phyloP scores from a whole-genome alignment of 2,797 vertebrate genomes.

The Discoglossus pictus region DNA sequence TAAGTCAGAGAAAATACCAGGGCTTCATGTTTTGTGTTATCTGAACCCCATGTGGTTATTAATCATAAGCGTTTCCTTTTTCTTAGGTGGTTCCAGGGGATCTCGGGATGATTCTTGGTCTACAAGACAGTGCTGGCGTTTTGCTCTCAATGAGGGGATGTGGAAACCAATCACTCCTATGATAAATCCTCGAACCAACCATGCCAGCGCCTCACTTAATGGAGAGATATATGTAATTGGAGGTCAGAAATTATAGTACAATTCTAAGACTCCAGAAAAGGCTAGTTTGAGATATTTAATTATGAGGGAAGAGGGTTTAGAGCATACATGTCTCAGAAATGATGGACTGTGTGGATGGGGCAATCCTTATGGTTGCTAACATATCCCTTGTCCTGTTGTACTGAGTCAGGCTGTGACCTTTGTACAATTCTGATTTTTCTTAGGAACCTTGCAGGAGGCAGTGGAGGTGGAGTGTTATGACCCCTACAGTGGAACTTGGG shows the following conservation, averaged over 20 bases:
- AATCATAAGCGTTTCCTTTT: too few species aligned
- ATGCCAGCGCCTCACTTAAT: conserved; percentile 83
- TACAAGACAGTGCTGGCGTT: conserved; percentile 92
- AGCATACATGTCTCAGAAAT: too few species aligned
- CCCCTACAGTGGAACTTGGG: conserved; percentile 87
- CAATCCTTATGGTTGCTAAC: too few species aligned
- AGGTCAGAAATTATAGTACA: conserved; percentile 68
- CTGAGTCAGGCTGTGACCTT: too few species aligned
- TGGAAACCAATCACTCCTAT: conserved; percentile 90
- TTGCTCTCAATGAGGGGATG: conserved; percentile 79
- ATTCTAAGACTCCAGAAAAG: too few species aligned
- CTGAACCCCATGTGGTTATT: too few species aligned
- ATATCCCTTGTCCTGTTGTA: too few species aligned
- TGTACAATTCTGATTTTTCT: neutral
- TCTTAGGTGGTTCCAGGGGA: conserved; percentile 88
- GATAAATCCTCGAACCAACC: conserved; percentile 91
- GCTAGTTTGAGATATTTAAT: too few species aligned
- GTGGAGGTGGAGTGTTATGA: conserved; percentile 94
- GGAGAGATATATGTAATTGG: conserved; percentile 95
- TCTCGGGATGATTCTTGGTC: conserved; percentile 92
- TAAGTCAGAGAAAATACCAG: too few species aligned
- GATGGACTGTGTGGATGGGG: too few species aligned
- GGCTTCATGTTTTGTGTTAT: conserved; percentile 32
- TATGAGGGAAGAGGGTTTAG: too few species aligned
- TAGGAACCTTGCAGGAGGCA: conserved; percentile 80